Conservation (phyloP, 2,888 invertebrate genomes). For the Eilema caniola region DNA sequence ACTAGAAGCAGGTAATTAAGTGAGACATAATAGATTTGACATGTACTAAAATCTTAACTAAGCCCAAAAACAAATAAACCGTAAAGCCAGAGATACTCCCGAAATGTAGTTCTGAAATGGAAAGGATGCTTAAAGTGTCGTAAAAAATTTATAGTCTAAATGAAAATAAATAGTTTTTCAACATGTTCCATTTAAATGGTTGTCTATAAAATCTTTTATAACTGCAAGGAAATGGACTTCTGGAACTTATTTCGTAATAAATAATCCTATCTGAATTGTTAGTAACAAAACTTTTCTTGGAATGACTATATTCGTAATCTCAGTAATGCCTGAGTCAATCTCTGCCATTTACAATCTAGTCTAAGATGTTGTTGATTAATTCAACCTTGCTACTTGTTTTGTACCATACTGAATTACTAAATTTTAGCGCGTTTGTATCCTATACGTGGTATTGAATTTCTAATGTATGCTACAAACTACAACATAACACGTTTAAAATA, state of each 20-base stretch:
- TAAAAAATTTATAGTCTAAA: slow-evolving; percentile 78
- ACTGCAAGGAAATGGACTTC: slow-evolving; percentile 71
- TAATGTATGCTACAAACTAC: neutral
- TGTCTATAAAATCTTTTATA: slow-evolving; percentile 78
- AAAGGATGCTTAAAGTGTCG: slow-evolving; percentile 79
- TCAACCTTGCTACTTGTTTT: slow-evolving; percentile 49
- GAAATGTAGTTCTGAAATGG: slow-evolving; percentile 62
- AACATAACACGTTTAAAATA: neutral
- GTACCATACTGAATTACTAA: slow-evolving; percentile 32
- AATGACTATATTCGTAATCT: slow-evolving; percentile 8
- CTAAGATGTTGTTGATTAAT: slow-evolving; percentile 39
- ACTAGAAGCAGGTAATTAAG: slow-evolving; percentile 57
- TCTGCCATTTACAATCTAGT: slow-evolving; percentile 35
- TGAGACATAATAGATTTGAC: slow-evolving; percentile 54
- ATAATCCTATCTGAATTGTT: slow-evolving; percentile 26
- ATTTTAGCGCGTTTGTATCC: slow-evolving; percentile 35
- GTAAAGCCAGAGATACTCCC: slow-evolving; percentile 40
- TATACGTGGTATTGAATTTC: slow-evolving; percentile 13
- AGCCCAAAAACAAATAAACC: slow-evolving; percentile 49
- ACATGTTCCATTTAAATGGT: slow-evolving; percentile 73
- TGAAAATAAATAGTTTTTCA: slow-evolving; percentile 83
- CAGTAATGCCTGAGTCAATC: slow-evolving; percentile 36
- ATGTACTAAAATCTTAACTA: slow-evolving; percentile 48
- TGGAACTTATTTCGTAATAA: slow-evolving; percentile 56
- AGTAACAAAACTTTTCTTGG: slow-evolving; percentile 26